Evolutionary conservation across 2,797 vertebrate genomes (phyloP).

Genomic region (Xenentodon cancila): DNA sequence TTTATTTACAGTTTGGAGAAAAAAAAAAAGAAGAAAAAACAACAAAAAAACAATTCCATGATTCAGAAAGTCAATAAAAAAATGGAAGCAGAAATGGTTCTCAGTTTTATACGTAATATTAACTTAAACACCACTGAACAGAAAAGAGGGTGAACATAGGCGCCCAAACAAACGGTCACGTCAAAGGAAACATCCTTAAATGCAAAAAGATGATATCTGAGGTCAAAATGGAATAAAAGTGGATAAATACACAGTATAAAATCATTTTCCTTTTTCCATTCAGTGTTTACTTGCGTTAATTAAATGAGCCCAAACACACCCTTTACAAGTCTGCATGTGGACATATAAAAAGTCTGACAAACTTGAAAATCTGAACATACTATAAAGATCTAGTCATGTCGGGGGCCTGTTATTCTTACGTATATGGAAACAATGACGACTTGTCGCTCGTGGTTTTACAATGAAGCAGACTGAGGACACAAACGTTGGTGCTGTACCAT

Average conservation of each 20-base stretch:
- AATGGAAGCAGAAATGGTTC: conserved; percentile 38
- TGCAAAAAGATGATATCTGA: neutral
- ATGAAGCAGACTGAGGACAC: conserved; percentile 1
- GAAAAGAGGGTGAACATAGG: neutral
- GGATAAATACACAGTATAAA: conserved; percentile 72
- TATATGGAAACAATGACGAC: conserved; percentile 4
- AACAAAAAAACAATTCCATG: conserved; percentile 11
- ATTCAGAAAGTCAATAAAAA: conserved; percentile 14
- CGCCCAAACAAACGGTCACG: neutral
- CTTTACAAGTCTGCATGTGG: conserved; percentile 12
- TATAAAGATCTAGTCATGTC: neutral
- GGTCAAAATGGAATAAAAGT: conserved; percentile 57
- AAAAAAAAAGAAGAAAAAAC: no score
- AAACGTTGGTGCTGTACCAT: conserved; percentile 4
- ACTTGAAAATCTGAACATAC: conserved; percentile 1
- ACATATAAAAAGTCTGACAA: conserved; percentile 18
- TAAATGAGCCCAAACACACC: conserved; percentile 14
- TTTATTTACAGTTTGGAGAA: conserved; percentile 55
- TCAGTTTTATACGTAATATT: conserved; percentile 3
- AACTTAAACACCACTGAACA: conserved; percentile 13
- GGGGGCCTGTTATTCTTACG: conserved; percentile 14
- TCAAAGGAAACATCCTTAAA: conserved; percentile 28
- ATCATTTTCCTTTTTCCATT: conserved; percentile 40
- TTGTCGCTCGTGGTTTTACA: conserved; percentile 4
- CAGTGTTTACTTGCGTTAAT: conserved; percentile 13